Conservation (phyloP, 2,797 vertebrate genomes). For the Stomatorhinus walkeri region DNA sequence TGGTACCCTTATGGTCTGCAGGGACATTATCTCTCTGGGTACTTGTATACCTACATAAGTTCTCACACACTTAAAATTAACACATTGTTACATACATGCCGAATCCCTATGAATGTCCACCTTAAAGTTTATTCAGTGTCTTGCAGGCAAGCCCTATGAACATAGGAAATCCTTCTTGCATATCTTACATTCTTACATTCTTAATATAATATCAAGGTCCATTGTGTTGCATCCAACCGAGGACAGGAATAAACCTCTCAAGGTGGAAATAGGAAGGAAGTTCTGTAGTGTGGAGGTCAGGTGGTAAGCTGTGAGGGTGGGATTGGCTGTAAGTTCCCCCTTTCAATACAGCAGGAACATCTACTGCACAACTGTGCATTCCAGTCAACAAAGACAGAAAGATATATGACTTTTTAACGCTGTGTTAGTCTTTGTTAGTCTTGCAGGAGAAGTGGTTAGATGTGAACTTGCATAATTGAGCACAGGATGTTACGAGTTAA, state of each 20-base stretch:
- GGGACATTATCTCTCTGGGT: background rate
- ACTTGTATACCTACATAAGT: constrained; percentile 4
- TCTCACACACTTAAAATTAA: background rate
- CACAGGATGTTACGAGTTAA: background rate
- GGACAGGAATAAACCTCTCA: background rate
- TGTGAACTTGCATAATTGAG: background rate
- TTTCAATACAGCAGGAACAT: background rate
- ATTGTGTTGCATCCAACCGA: background rate
- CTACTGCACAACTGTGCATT: background rate
- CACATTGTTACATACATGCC: background rate
- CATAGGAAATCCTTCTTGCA: background rate
- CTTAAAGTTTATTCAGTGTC: background rate
- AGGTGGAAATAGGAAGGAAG: background rate
- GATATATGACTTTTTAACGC: background rate
- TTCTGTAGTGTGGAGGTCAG: background rate
- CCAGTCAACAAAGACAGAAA: background rate
- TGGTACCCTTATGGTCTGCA: background rate
- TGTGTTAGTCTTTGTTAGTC: background rate
- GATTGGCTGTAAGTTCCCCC: background rate
- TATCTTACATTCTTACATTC: background rate
- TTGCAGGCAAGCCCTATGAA: background rate
- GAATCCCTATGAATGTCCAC: background rate
- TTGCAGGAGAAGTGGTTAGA: background rate
- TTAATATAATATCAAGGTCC: background rate
- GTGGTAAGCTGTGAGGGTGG: background rate